Evolutionary conservation across 23 tunicate species (phyloP).

Genomic region (Phallusia fumigata): DNA sequence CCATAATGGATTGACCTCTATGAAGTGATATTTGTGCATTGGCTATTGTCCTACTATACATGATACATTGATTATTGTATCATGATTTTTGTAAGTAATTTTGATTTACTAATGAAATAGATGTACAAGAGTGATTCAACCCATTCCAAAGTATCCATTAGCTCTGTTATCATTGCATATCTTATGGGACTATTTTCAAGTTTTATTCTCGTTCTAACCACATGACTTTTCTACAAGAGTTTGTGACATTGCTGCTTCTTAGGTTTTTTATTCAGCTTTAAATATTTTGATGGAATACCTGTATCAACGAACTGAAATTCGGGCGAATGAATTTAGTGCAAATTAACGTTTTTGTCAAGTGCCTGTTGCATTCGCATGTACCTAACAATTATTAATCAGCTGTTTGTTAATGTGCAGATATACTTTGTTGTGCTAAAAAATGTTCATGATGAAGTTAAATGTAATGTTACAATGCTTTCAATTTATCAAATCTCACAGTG

Average conservation of each 20-base stretch:
- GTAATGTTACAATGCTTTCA: background rate
- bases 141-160: too few relatives aligned
- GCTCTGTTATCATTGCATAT: too few relatives aligned
- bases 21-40: background rate
- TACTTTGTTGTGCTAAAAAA: background rate
- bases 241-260: too few relatives aligned
- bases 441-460: background rate
- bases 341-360: background rate
- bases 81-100: background rate
- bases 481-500: too few relatives aligned
- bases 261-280: too few relatives aligned
- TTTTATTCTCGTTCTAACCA: too few relatives aligned
- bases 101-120: background rate
- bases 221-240: too few relatives aligned
- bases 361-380: constrained; percentile 6
- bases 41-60: background rate
- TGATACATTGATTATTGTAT: background rate
- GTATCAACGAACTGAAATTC: too few relatives aligned
- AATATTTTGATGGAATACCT: too few relatives aligned
- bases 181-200: too few relatives aligned
- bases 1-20: background rate
- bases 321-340: too few relatives aligned
- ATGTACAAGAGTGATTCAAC: too few relatives aligned
- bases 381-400: background rate
- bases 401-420: background rate